Percentiles rank a stretch among this genome's conserved stretches.
phyloP scores from a whole-genome alignment of 2,797 vertebrate genomes.

The Gymnoscopelus microlampas region DNA sequence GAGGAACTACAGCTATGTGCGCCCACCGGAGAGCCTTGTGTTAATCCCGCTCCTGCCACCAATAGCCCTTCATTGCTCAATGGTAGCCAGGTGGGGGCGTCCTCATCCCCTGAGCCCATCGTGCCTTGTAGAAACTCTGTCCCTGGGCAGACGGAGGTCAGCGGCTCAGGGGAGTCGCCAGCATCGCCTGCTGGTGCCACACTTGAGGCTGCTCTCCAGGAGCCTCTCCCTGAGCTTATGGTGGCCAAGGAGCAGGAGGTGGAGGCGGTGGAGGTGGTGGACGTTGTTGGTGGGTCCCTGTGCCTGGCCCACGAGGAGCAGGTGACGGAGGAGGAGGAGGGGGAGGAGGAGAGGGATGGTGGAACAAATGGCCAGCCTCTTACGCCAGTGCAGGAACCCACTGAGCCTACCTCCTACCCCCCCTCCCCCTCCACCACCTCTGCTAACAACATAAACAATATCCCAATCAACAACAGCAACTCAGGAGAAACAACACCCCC shows the following conservation, averaged over 20 bases:
- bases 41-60: conserved; percentile 81
- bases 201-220: conserved; percentile 62
- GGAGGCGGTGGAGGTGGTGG: conserved; percentile 89
- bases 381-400: conserved; percentile 54
- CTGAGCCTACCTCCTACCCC: conserved; percentile 38
- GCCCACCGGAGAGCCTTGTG: conserved; percentile 82
- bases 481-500: conserved; percentile 88
- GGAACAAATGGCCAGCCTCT: conserved; percentile 55
- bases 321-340: conserved; percentile 69
- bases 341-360: conserved; percentile 33
- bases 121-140: conserved; percentile 97
- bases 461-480: conserved; percentile 78
- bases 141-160: conserved; percentile 85
- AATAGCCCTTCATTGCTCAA: conserved; percentile 83
- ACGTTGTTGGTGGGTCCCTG: conserved; percentile 89
- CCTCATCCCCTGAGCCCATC: conserved; percentile 86
- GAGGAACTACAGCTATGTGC: conserved; percentile 75
- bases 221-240: conserved; percentile 82
- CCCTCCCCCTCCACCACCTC: conserved; percentile 31
- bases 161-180: conserved; percentile 57
- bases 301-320: conserved; percentile 88
- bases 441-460: conserved; percentile 59
- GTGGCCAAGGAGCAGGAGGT: conserved; percentile 91
- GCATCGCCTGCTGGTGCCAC: conserved; percentile 48
- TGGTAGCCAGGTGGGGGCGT: conserved; percentile 83